Conservation (phyloP, 2,113 vertebrate genomes). For the Cranoglanis bouderius region DNA sequence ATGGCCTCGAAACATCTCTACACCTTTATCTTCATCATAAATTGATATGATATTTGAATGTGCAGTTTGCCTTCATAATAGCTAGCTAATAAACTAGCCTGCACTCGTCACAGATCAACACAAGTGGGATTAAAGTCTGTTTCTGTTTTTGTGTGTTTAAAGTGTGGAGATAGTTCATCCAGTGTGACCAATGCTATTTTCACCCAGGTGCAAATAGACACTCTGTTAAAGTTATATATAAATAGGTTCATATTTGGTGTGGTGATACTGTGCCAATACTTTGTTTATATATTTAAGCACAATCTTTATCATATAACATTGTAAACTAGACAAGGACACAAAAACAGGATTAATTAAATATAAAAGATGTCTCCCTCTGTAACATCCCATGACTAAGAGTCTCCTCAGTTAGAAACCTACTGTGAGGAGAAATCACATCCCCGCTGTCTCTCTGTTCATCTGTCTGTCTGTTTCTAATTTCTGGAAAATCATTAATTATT, state of each 20-base stretch:
- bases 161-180: neutral
- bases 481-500: slow-evolving; percentile 57
- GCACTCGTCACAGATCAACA: neutral
- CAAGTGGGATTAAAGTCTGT: neutral
- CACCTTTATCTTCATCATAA: neutral
- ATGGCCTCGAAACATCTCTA: neutral
- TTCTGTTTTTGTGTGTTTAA: neutral
- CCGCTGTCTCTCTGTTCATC: slow-evolving; percentile 34
- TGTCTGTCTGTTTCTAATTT: slow-evolving; percentile 48
- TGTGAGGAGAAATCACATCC: neutral
- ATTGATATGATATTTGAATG: neutral
- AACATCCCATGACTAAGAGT: neutral
- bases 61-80: neutral
- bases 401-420: neutral
- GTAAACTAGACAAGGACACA: neutral
- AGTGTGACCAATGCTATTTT: neutral
- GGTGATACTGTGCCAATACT: neutral
- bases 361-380: neutral
- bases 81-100: neutral
- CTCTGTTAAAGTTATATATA: neutral
- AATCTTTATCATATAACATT: neutral
- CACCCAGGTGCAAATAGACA: neutral
- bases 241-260: neutral
- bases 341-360: neutral
- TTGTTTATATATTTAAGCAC: neutral